Evolutionary conservation across 2,888 invertebrate species (phyloP).

Genomic region (Clitarchus hookeri): DNA sequence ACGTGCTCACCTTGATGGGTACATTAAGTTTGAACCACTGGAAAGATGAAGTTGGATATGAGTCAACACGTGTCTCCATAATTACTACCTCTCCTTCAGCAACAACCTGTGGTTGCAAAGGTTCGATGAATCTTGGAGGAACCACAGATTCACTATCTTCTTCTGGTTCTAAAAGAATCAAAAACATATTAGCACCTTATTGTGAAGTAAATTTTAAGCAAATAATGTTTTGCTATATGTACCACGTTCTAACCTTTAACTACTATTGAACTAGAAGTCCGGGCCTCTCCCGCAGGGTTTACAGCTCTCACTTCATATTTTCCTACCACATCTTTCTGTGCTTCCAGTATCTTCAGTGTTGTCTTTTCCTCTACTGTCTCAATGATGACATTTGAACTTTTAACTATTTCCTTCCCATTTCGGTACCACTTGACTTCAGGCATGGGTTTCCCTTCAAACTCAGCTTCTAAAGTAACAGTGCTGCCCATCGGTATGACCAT

Average conservation of each 20-base stretch:
- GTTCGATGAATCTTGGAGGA: constrained; percentile 75
- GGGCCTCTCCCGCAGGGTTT: constrained; percentile 76
- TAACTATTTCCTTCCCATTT: constrained; percentile 76
- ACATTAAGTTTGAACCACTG: constrained; percentile 82
- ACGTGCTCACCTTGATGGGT: constrained; percentile 62
- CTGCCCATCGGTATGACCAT: constrained; percentile 71
- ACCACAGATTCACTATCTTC: constrained; percentile 59
- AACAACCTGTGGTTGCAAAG: constrained; percentile 71
- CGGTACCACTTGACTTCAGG: constrained; percentile 84
- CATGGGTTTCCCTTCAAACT: constrained; percentile 71
- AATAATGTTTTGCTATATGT: neutral
- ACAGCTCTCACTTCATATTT: constrained; percentile 87
- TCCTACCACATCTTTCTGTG: constrained; percentile 76
- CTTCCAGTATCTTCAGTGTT: constrained; percentile 67
- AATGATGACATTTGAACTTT: constrained; percentile 66
- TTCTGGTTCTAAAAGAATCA: constrained; percentile 43
- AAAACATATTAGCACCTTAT: neutral
- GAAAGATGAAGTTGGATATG: constrained; percentile 80
- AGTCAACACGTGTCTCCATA: constrained; percentile 75
- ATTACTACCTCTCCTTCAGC: constrained; percentile 76
- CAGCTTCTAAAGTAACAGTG: constrained; percentile 70
- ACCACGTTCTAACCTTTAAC: constrained; percentile 60
- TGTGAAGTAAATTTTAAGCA: neutral
- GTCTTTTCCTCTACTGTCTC: constrained; percentile 65
- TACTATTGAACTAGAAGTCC: constrained; percentile 81